These are phyloP conservation scores for Meliscaeva auricollis DNA, from an alignment of 2,888 invertebrate genomes.

Conservation along the genomic window DNA sequence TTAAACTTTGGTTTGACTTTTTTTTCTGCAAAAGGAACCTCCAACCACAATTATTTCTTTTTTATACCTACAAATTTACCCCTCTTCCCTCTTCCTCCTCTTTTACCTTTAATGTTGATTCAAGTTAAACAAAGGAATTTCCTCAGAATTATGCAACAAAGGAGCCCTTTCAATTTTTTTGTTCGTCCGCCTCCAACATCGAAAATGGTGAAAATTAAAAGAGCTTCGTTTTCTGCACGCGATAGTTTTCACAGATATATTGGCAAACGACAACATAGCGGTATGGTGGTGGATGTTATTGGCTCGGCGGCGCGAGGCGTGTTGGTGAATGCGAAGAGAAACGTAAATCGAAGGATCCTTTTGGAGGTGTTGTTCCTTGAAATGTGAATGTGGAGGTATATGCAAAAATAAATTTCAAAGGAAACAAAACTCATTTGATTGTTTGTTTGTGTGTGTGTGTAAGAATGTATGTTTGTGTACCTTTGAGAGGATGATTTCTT, in stretches of 20 bases:
- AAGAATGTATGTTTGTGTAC: not conserved
- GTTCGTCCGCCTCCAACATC: conserved; percentile 16
- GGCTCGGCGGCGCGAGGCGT: not conserved
- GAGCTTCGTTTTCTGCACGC: conserved; percentile 53
- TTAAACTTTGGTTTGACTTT: too few species aligned
- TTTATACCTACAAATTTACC: not conserved
- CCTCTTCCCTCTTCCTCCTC: not conserved
- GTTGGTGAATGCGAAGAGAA: not conserved
- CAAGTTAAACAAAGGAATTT: conserved; percentile 22
- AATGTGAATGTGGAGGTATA: conserved; percentile 3
- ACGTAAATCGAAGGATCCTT: conserved; percentile 28
- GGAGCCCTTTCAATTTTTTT: conserved; percentile 11
- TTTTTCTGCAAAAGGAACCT: too few species aligned
- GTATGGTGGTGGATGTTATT: not conserved
- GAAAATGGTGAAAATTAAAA: conserved; percentile 46
- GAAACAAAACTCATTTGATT: conserved; percentile 8
- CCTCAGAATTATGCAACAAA: conserved; percentile 22
- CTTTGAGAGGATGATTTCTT: not conserved
- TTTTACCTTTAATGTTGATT: not conserved
- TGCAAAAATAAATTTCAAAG: conserved; percentile 40
- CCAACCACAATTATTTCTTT: too few species aligned
- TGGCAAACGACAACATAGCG: conserved; percentile 2
- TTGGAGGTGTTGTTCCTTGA: conserved; percentile 10
- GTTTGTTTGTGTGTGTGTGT: not conserved
- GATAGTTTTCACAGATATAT: conserved; percentile 52